Evolutionary conservation across 1,140 invertebrate species (phyloP).

Genomic region (Pinna nobilis): DNA sequence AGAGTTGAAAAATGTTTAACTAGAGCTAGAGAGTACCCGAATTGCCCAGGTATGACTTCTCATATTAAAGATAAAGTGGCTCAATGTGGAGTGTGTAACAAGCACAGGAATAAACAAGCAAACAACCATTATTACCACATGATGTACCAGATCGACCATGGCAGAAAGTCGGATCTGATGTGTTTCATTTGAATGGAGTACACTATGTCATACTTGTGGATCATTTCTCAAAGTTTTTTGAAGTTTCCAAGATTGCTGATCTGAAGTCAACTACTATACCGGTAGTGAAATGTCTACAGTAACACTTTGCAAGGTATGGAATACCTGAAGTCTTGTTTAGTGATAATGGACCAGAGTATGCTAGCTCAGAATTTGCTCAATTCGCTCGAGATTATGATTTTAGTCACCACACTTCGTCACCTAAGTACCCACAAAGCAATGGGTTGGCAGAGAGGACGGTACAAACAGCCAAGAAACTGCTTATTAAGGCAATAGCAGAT

Average conservation of each 20-base stretch:
- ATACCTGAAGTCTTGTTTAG: constrained; percentile 5
- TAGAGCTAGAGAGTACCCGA: constrained; percentile 38
- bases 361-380: constrained; percentile 2
- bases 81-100: constrained; percentile 10
- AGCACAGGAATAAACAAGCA: constrained; percentile 10
- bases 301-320: constrained; percentile 5
- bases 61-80: constrained; percentile 44
- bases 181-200: constrained; percentile 6
- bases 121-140: constrained; percentile 10
- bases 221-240: constrained; percentile 9
- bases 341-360: constrained; percentile 13
- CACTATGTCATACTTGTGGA: constrained; percentile 16
- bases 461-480: too few species aligned
- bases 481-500: constrained; percentile 1
- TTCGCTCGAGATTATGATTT: constrained; percentile 1
- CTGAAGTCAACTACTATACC: not conserved
- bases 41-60: constrained; percentile 50
- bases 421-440: not conserved
- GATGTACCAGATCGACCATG: constrained; percentile 9
- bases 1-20: constrained; percentile 45
- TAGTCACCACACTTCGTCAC: constrained; percentile 4
- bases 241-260: not conserved
- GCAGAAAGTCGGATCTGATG: constrained; percentile 22
- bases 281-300: not conserved
- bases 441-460: not conserved